These are phyloP conservation scores for Catocala fraxini DNA, from an alignment of 2,888 invertebrate species.

Conservation along the genomic window DNA sequence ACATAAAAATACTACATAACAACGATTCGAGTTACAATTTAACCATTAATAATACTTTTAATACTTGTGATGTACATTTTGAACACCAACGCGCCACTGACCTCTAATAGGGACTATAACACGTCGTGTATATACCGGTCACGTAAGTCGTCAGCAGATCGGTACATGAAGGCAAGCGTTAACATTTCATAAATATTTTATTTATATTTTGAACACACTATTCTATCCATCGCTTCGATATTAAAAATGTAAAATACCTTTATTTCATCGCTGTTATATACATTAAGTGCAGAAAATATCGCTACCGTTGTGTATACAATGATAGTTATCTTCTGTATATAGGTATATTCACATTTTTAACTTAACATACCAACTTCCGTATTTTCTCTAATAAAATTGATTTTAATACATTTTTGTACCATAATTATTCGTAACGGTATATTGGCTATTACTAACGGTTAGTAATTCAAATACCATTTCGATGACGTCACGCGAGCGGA, in stretches of 20 bases:
- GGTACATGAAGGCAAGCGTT: slow-evolving; percentile 40
- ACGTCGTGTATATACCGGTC: slow-evolving; percentile 47
- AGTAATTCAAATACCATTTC: slow-evolving; percentile 44
- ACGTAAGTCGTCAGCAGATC: slow-evolving; percentile 29
- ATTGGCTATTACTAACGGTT: slow-evolving; percentile 45
- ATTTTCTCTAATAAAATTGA: slow-evolving; percentile 40
- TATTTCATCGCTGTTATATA: neutral
- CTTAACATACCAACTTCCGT: slow-evolving; percentile 22
- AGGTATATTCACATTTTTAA: slow-evolving; percentile 24
- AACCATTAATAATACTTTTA: slow-evolving; percentile 18
- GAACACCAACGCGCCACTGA: slow-evolving; percentile 6
- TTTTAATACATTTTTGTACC: slow-evolving; percentile 46
- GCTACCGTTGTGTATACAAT: neutral
- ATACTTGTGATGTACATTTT: neutral
- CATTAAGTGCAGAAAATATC: neutral
- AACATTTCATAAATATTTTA: slow-evolving; percentile 44
- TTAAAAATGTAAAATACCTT: slow-evolving; percentile 18
- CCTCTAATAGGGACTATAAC: slow-evolving; percentile 20
- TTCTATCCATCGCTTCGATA: slow-evolving; percentile 26
- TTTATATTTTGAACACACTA: slow-evolving; percentile 52
- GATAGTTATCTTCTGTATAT: neutral
- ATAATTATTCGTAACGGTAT: slow-evolving; percentile 44
- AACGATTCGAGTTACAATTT: neutral
- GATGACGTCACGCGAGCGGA: slow-evolving; percentile 1
- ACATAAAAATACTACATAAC: too few species aligned